Evolutionary conservation across 53 echinoderm and acorn worm genomes (phyloP).

Genomic region (Apostichopus leukothele): DNA sequence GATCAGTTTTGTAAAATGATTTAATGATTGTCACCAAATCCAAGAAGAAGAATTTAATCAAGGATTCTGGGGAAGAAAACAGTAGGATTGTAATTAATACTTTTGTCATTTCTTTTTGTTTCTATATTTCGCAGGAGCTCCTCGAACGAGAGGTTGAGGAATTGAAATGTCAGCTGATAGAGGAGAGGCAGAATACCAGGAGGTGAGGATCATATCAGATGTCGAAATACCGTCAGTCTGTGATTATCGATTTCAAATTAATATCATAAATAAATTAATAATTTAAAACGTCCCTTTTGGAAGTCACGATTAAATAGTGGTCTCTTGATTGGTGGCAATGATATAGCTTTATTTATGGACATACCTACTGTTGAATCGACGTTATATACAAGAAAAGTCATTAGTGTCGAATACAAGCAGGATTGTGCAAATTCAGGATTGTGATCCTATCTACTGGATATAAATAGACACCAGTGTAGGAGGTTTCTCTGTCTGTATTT

Average conservation of each 20-base stretch:
- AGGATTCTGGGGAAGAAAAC: background rate
- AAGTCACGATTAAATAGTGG: too few relatives aligned
- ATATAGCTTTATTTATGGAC: too few relatives aligned
- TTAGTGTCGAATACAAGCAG: too few relatives aligned
- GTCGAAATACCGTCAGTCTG: background rate
- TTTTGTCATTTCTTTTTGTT: constrained; percentile 4
- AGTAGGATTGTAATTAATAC: background rate
- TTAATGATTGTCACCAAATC: background rate
- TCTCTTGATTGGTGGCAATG: too few relatives aligned
- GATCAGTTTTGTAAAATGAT: background rate
- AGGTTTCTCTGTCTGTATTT: too few relatives aligned
- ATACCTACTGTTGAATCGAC: too few relatives aligned
- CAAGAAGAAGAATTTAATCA: background rate
- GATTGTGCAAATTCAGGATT: too few relatives aligned
- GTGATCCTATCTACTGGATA: too few relatives aligned
- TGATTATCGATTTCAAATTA: background rate
- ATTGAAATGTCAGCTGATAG: constrained; percentile 61
- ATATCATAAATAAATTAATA: constrained; percentile 1
- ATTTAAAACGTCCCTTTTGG: background rate
- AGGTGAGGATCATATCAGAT: constrained; percentile 44
- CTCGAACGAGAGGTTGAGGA: constrained; percentile 66
- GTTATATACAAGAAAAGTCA: too few relatives aligned
- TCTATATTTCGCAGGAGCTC: constrained; percentile 49
- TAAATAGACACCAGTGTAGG: too few relatives aligned
- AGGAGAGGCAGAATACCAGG: constrained; percentile 68